Conservation (phyloP, 1,140 invertebrate species). For the Drosophila pandora region DNA sequence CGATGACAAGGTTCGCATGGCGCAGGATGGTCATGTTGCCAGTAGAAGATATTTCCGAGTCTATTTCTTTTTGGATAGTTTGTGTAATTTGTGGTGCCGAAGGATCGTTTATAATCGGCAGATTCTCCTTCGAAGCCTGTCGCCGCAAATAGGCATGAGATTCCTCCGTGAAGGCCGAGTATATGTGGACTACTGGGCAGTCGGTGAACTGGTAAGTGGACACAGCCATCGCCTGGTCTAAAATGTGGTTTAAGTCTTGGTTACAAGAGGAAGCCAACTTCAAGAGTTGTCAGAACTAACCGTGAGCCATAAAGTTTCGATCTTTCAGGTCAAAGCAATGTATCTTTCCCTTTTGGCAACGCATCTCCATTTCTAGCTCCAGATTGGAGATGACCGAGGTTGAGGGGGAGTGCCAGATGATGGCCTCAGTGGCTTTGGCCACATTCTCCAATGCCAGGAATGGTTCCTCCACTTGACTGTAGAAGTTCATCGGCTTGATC, state of each 20-base stretch:
- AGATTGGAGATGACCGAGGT: not conserved
- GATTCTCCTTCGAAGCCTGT: not conserved
- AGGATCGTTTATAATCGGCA: not conserved
- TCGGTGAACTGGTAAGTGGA: conserved; percentile 3
- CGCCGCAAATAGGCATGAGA: conserved; percentile 9
- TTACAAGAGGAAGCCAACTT: not conserved
- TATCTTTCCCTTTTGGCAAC: conserved; percentile 22
- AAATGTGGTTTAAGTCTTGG: not conserved
- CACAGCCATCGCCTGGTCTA: conserved; percentile 42
- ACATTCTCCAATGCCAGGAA: conserved; percentile 1
- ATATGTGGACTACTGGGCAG: conserved; percentile 47
- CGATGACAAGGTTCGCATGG: not conserved
- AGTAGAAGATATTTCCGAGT: no score
- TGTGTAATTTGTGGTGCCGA: not conserved
- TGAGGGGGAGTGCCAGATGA: not conserved
- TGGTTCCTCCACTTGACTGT: conserved; percentile 49
- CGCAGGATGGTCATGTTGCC: conserved; percentile 18
- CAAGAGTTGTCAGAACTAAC: conserved; percentile 12
- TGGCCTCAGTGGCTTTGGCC: not conserved
- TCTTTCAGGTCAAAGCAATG: conserved; percentile 37
- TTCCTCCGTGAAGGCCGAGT: conserved; percentile 47
- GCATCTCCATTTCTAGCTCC: not conserved
- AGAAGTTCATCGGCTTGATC: conserved; percentile 32
- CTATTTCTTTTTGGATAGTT: not conserved
- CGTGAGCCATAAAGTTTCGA: conserved; percentile 26